These are phyloP conservation scores for Andrena marginata DNA, from an alignment of 2,888 invertebrate species.

Conservation along the genomic window DNA sequence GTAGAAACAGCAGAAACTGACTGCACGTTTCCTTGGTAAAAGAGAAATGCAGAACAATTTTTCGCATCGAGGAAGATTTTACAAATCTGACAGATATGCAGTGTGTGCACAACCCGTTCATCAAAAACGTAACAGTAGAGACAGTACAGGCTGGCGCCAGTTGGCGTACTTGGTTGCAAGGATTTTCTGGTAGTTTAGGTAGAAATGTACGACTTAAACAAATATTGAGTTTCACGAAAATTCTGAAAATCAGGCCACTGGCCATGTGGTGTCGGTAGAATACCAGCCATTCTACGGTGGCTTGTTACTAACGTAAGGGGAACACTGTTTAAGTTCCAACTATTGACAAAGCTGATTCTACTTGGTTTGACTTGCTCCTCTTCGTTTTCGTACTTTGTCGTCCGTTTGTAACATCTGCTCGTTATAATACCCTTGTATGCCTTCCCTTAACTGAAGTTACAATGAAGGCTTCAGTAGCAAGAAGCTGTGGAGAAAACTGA, in stretches of 20 bases:
- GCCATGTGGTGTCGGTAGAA: constrained; percentile 37
- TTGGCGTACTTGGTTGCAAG: constrained; percentile 28
- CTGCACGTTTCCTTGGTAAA: background rate
- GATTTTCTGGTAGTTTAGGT: constrained; percentile 48
- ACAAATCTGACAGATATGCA: background rate
- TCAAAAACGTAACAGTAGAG: constrained; percentile 14
- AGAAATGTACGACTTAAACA: constrained; percentile 51
- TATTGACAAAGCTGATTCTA: constrained; percentile 53
- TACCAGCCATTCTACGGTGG: constrained; percentile 25
- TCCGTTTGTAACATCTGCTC: constrained; percentile 7
- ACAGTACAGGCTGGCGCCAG: constrained; percentile 42
- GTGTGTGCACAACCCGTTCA: constrained; percentile 1
- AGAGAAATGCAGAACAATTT: background rate
- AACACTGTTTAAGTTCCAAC: constrained; percentile 47
- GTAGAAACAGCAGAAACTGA: constrained; percentile 1
- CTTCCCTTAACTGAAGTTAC: background rate
- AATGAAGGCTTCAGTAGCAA: background rate
- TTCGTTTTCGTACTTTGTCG: background rate
- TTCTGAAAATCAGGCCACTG: constrained; percentile 53
- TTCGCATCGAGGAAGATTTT: background rate
- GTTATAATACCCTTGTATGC: constrained; percentile 1
- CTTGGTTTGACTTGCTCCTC: constrained; percentile 38
- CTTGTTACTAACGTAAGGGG: constrained; percentile 35
- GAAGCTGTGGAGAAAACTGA: background rate
- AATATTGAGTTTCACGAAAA: constrained; percentile 60